Percentiles rank a stretch among this genome's conserved stretches.
These are phyloP conservation scores for Euzophera pinguis DNA, from an alignment of 2,888 invertebrate species.

Conservation along the genomic window DNA sequence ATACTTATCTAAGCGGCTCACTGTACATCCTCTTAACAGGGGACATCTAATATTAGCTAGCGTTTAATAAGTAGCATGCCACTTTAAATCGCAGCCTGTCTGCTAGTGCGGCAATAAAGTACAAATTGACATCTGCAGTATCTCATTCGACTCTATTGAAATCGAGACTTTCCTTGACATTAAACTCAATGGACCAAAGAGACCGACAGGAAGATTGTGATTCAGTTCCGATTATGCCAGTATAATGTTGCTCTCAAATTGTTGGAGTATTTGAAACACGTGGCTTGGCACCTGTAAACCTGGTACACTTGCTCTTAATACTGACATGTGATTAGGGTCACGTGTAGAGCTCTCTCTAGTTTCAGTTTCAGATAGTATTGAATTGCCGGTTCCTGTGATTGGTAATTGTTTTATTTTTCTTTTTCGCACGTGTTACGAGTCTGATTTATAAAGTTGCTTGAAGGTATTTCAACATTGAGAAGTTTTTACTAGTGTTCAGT, in stretches of 20 bases:
- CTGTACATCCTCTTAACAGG: too few species aligned
- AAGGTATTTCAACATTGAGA: too few species aligned
- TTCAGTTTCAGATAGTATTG: too few species aligned
- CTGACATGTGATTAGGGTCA: neutral
- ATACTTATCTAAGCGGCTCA: too few species aligned
- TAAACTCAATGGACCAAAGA: neutral
- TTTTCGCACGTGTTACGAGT: too few species aligned
- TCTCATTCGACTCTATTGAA: neutral
- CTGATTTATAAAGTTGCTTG: too few species aligned
- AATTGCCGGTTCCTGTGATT: too few species aligned
- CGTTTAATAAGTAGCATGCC: slow-evolving; percentile 15
- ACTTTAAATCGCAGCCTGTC: slow-evolving; percentile 26
- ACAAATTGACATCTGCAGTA: slow-evolving; percentile 35
- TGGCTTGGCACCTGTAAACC: neutral
- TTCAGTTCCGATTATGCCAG: neutral
- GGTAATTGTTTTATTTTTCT: too few species aligned
- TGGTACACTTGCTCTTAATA: neutral
- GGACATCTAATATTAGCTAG: neutral
- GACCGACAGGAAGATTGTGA: slow-evolving; percentile 1
- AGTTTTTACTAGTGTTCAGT: too few species aligned
- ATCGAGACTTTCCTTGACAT: slow-evolving; percentile 4
- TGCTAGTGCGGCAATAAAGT: slow-evolving; percentile 29
- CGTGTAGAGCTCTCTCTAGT: neutral
- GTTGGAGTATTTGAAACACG: neutral
- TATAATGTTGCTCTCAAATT: neutral